phyloP scores from a whole-genome alignment of 2,113 vertebrate genomes.

The Ciconia boyciana region DNA sequence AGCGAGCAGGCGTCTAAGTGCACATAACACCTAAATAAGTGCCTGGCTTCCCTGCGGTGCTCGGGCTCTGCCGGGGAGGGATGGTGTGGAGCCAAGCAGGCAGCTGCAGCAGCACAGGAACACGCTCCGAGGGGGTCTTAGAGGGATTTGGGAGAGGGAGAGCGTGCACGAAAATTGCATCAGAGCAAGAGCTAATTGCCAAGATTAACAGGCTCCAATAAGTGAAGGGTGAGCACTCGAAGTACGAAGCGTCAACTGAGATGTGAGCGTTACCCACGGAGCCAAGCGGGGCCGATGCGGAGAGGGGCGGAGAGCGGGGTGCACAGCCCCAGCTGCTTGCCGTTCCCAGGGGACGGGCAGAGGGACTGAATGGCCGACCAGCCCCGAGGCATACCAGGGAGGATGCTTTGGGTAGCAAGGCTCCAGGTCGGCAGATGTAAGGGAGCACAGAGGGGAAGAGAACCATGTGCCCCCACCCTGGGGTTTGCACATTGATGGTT shows the following conservation, averaged over 20 bases:
- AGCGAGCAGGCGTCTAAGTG: not conserved
- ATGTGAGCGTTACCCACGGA: not conserved
- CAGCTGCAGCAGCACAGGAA: constrained; percentile 40
- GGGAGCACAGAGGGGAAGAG: not conserved
- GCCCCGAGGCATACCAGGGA: not conserved
- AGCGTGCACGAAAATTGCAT: not conserved
- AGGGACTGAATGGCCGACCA: not conserved
- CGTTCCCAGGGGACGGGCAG: not conserved
- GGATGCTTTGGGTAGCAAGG: not conserved
- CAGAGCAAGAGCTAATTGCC: constrained; percentile 45
- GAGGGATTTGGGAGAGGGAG: constrained; percentile 35
- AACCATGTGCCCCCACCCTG: not conserved
- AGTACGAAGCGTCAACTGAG: constrained; percentile 40
- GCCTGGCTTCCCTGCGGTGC: not conserved
- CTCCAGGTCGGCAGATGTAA: not conserved
- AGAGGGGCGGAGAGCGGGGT: not conserved
- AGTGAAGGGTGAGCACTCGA: constrained; percentile 38
- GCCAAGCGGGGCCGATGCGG: not conserved
- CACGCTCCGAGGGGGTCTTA: constrained; percentile 14
- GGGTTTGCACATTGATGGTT: not conserved
- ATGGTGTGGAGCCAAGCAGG: not conserved
- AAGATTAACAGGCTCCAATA: constrained; percentile 52
- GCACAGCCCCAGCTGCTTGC: not conserved
- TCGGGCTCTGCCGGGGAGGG: not conserved
- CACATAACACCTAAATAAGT: constrained; percentile 15